Evolutionary conservation across 2,113 vertebrate genomes (phyloP), one percentile per base, ranked within the genome.

Genomic region (Larimichthys crocea): DNA sequence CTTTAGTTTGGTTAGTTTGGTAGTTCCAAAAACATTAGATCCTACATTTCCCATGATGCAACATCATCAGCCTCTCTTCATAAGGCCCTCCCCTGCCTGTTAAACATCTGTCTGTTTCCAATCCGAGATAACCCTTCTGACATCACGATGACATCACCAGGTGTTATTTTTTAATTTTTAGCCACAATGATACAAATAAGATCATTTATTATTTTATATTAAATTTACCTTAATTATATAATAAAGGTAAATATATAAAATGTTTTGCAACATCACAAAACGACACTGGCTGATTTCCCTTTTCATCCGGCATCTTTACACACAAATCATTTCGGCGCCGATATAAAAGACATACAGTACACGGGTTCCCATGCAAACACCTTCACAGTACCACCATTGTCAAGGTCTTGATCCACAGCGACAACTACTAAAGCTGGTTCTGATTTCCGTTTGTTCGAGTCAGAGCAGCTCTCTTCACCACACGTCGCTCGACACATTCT

Each of bases 371-470:
- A 22, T 22, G 57, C 52, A 44, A 68, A 29, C 71, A 86, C 57
- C 79, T 84, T 74, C 59, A 82, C 67, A 81, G 64, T 76, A 24
- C 63, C 77, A 68, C 82, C 22, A 61, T 53, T 81, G 64, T 91
- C 53, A 42, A 62, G 53, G 64, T 62, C 62, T 74, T 42, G 35
- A 87, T 70, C 73, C n/a, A 4, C 42, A 16, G 50, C 81, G 84
- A 77, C 57, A 46, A 67, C 29, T 73, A 31, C 68, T 56, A 24
- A 76, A 73, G 65, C 81, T 79, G 63, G 16, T 85, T 87, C 63
- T 66, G 24, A 80, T 86, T 90, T 81, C 59, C 81, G 64, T 57
- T 22, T 77, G 65, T 76, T 65, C 53, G 55, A 70, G 67, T 42
- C 50, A n/a, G 22, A 29, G 48, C 63, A 72, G 63, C 64, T 74